Evolutionary conservation across 2,888 invertebrate species (phyloP), one percentile per base, ranked within the genome.

Genomic region (Pediacus dermestoides): DNA sequence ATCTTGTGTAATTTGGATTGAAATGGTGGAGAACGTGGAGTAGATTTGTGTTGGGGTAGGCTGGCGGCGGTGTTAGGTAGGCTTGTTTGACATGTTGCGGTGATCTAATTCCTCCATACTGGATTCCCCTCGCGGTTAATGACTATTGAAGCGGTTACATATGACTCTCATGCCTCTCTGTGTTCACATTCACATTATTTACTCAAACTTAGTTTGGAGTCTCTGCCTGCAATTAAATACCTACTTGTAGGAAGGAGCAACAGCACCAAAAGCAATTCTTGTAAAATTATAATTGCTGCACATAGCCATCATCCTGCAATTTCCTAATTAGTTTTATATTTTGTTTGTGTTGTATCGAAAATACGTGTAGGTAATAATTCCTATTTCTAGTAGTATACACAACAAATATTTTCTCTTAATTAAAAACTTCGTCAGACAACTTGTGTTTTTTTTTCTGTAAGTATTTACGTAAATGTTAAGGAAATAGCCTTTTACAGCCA

Each of bases 61-160:
- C 28, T 28, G 28, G 28, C 28, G 28, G 31, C 16, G 16, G 18
- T 31, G 28, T 28, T 28, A 48, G 45, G 50, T 46, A 44, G 37
- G 35, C 42, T 46, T 50, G 44, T 48, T 48, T 48, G 46, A 51
- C 44, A 43, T 44, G 44, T 34, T 50, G 50, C 50, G 47, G 50
- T 48, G 37, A 45, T 48, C 36, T 46, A 36, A 44, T 37, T 41
- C 47, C 47, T 50, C 39, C 42, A 37, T 38, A 36, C 22, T 34
- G 36, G 37, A 36, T 40, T 31, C 42, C 40, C 44, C 27, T 41
- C 32, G 43, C 43, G 39, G 48, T 46, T 46, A 40, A 44, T 38
- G 46, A 48, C 50, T 48, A 46, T 46, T 48, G 46, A 48, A 40
- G 50, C 50, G 50, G 50, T 46, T 50, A 44, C 44, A 46, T 48